Evolutionary conservation across 2,113 vertebrate species (phyloP).

Genomic region (Anseranas semipalmata): DNA sequence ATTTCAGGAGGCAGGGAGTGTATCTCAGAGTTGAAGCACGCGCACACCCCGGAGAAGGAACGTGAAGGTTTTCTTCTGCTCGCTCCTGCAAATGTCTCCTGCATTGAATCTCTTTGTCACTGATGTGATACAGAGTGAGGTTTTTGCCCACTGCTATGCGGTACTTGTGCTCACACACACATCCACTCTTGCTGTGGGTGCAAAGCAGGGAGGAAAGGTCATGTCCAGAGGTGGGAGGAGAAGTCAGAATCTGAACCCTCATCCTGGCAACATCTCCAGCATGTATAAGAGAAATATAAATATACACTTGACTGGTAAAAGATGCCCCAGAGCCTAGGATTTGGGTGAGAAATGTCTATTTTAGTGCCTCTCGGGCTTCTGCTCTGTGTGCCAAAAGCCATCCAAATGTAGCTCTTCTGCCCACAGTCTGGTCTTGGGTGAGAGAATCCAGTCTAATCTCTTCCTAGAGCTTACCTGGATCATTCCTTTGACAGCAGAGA

Average conservation of each 20-base stretch:
- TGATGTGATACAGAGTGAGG: not conserved
- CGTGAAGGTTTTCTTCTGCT: slow-evolving; percentile 56
- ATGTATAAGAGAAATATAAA: not conserved
- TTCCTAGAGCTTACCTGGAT: not conserved
- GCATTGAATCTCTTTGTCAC: not conserved
- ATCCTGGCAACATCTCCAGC: not conserved
- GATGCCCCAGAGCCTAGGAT: not conserved
- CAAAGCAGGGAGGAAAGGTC: not conserved
- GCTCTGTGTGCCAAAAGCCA: not conserved
- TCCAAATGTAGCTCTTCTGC: not conserved
- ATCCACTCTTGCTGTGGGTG: not conserved
- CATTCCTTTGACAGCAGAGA: not conserved
- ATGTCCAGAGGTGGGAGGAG: not conserved
- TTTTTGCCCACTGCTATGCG: not conserved
- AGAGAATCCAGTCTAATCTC: not conserved
- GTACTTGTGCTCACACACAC: not conserved
- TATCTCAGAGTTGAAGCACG: slow-evolving; percentile 43
- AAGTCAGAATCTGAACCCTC: not conserved
- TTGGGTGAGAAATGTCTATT: not conserved
- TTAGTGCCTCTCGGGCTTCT: not conserved
- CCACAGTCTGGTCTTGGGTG: not conserved
- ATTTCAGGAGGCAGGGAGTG: slow-evolving; percentile 54
- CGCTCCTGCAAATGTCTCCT: not conserved
- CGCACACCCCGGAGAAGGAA: not conserved
- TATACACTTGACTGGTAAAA: not conserved